Conservation (phyloP, 2,797 vertebrate genomes). For the Podarcis lilfordi region DNA sequence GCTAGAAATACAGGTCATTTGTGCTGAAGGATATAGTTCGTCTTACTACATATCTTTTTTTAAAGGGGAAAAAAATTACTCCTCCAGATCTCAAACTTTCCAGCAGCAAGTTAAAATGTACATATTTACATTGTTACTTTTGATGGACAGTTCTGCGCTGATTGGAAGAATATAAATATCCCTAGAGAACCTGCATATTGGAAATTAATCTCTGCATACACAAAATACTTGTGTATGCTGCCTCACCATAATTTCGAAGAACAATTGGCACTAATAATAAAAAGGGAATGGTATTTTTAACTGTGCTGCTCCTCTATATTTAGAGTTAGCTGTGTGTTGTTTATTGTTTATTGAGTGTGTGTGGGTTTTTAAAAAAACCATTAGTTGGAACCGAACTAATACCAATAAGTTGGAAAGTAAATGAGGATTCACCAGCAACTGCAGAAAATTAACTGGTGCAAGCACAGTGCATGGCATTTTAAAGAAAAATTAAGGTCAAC, state of each 20-base stretch:
- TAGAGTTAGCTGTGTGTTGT: background rate
- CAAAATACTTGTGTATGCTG: conserved; percentile 75
- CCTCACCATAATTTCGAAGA: conserved; percentile 71
- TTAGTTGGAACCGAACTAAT: conserved; percentile 45
- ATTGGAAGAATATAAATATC: conserved; percentile 83
- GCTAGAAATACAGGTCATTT: conserved; percentile 66
- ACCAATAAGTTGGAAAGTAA: conserved; percentile 39
- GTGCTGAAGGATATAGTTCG: conserved; percentile 64
- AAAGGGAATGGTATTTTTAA: conserved; percentile 62
- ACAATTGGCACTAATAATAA: conserved; percentile 61
- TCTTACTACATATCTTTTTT: conserved; percentile 49
- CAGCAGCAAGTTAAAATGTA: conserved; percentile 65
- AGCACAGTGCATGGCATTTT: background rate
- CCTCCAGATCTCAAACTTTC: conserved; percentile 58
- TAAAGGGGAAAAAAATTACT: background rate
- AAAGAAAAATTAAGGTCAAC: background rate
- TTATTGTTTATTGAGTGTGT: conserved; percentile 30
- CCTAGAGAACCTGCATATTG: conserved; percentile 76
- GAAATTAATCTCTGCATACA: conserved; percentile 81
- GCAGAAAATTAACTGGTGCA: background rate
- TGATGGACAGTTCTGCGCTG: conserved; percentile 82
- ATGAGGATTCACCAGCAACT: background rate
- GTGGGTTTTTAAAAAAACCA: background rate
- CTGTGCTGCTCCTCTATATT: background rate
- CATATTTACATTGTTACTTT: conserved; percentile 77